Base-by-base conservation (phyloP, 2,888 invertebrate species). In the Hypselothyrea guttata region DNA sequence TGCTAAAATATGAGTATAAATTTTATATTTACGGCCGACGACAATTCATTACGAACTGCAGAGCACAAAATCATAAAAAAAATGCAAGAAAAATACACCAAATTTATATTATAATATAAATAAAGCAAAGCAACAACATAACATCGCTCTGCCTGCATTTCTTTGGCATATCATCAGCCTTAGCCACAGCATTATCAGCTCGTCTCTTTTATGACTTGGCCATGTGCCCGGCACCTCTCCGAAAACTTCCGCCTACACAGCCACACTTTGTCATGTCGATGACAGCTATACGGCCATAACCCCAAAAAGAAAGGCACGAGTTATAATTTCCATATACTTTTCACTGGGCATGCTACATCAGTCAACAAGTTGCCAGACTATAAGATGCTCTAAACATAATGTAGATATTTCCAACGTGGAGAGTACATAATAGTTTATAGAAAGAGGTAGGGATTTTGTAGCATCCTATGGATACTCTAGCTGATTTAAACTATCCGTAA, bases 21-120 rank as follows among this genome's bases (percentile, higher is more conserved):
- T 63, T 73, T 59, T 56, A 37, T 74, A 66, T 66, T 58, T 74
- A 41, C 54, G 59, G 59, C 66, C 66, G 67, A 64, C 47, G 57
- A 66, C 56, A 66, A 56, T 57, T 59, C 56, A 62, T 55, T 55
- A 57, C 15, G 44, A 47, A 45, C 35, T 12, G 22, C 31, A 56
- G 37, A 31, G 34, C 9, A 48, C 16, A 18, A 54, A n/a, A n/a
- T n/a, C n/a, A 27, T 7, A 33, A 18, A 7, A 30, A 11, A 40
- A 38, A 49, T 18, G 16, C 7, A 28, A 40, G 15, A 37, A 47
- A 47, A 64, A 46, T 33, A 70, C 33, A 7, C 16, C 27, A 30
- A 42, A 13, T 12, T 4, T 40, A 7, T 18, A 45, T 27, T 12
- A 41, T 27, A 41, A 34, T 37, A 45, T 22, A 11, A 45, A 45